Percentiles rank a stretch among this genome's conserved stretches.
phyloP scores from a whole-genome alignment of 2,113 vertebrate species.

The Syrrhaptes paradoxus region DNA sequence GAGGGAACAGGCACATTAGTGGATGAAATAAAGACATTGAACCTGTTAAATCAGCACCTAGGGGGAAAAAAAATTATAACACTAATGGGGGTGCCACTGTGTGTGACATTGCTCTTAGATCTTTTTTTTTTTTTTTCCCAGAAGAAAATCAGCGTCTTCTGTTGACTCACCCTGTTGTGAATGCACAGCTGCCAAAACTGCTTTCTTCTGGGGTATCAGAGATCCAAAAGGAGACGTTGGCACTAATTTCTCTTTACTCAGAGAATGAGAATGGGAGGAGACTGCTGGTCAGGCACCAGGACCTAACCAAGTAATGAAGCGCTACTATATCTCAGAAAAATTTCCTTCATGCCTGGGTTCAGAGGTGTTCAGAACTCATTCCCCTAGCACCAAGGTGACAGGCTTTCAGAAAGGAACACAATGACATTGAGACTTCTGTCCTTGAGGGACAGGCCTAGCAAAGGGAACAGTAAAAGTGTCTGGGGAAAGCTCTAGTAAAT shows the following conservation, averaged over 20 bases:
- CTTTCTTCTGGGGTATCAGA: constrained; percentile 54
- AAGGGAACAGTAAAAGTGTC: neutral
- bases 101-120: rapidly evolving
- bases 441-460: neutral
- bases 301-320: constrained; percentile 76
- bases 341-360: neutral
- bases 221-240: constrained; percentile 77
- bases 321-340: neutral
- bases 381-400: neutral
- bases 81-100: rapidly evolving
- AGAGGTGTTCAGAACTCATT: neutral
- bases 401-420: neutral
- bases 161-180: constrained; percentile 59
- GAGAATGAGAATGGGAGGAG: constrained; percentile 68
- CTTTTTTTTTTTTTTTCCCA: constrained; percentile 57
- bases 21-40: neutral
- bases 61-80: no score
- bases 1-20: neutral
- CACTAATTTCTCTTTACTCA: constrained; percentile 74
- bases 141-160: constrained; percentile 87
- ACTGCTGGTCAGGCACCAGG: constrained; percentile 74
- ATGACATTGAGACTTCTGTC: neutral
- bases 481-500: neutral
- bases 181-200: constrained; percentile 72
- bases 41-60: neutral